Conservation (phyloP, 2,797 vertebrate species). For the Lithobates sylvaticus region DNA sequence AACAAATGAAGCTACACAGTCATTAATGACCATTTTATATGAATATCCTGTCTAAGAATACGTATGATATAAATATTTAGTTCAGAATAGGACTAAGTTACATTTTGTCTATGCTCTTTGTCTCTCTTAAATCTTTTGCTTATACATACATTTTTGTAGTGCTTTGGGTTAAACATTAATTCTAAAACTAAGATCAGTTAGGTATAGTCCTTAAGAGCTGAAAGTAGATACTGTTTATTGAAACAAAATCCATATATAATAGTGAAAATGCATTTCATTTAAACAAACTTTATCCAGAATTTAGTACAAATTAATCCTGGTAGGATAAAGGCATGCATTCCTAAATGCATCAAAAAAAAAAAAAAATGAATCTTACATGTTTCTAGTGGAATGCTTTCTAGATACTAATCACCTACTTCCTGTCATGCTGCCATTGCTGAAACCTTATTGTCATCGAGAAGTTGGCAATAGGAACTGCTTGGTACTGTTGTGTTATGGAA, state of each 20-base stretch:
- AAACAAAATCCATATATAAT: background rate
- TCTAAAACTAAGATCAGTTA: background rate
- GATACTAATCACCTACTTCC: too few relatives aligned
- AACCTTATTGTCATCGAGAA: too few relatives aligned
- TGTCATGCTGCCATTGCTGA: too few relatives aligned
- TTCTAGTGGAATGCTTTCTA: too few relatives aligned
- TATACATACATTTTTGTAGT: conserved; percentile 19
- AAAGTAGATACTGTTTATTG: conserved; percentile 13
- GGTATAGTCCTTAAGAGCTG: background rate
- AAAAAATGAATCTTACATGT: too few relatives aligned
- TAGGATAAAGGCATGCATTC: too few relatives aligned
- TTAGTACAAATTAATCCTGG: too few relatives aligned
- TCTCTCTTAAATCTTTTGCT: background rate
- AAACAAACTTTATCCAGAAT: background rate
- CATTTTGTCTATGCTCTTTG: background rate
- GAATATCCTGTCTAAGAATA: conserved; percentile 51
- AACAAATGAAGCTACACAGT: conserved; percentile 27
- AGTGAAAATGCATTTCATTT: background rate
- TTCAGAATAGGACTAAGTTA: conserved; percentile 9
- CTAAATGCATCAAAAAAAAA: too few relatives aligned
- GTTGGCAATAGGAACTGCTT: too few relatives aligned
- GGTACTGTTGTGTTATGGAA: too few relatives aligned
- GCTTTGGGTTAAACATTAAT: conserved; percentile 2
- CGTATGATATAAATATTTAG: conserved; percentile 38
- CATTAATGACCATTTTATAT: conserved; percentile 57